A percentile compares a stretch with the other conserved stretches of the same genome.
Conservation (phyloP, 2,888 invertebrate genomes). For the Scaptomyza polygonia region DNA sequence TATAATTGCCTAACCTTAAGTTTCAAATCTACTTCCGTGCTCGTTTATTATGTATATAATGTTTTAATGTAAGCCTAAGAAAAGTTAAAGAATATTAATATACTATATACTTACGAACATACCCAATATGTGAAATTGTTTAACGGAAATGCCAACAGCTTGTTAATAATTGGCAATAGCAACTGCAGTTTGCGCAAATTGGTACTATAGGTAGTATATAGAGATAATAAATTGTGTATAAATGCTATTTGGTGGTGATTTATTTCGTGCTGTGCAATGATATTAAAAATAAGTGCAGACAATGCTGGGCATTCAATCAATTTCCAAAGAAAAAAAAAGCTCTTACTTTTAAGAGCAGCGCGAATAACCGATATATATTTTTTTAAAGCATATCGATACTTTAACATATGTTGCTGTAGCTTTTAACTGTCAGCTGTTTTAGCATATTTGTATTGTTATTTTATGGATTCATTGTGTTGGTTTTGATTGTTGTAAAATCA, state of each 20-base stretch:
- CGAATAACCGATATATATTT: conserved; percentile 4
- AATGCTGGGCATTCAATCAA: too few relatives aligned
- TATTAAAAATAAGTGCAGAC: too few relatives aligned
- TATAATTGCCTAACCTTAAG: conserved; percentile 54
- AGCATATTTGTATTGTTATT: not conserved
- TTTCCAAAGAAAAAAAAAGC: not conserved
- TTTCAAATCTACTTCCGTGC: conserved; percentile 57
- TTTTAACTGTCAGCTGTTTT: conserved; percentile 24
- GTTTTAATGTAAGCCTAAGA: conserved; percentile 54
- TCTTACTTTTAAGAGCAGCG: not conserved
- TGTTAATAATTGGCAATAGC: conserved; percentile 46
- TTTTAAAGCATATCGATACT: not conserved
- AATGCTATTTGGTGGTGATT: conserved; percentile 36
- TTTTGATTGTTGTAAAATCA: not conserved
- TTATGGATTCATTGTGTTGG: not conserved
- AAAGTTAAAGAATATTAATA: conserved; percentile 43
- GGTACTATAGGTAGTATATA: conserved; percentile 49
- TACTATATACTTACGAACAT: conserved; percentile 29
- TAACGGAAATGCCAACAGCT: conserved; percentile 60
- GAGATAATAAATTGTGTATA: conserved; percentile 72
- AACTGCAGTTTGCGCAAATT: conserved; percentile 55
- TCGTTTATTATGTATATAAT: conserved; percentile 68
- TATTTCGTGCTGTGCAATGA: not conserved
- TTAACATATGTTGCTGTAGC: conserved; percentile 4
- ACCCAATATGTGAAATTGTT: conserved; percentile 53